phyloP scores from a whole-genome alignment of 2,888 invertebrate species.

The Philereme transversata region DNA sequence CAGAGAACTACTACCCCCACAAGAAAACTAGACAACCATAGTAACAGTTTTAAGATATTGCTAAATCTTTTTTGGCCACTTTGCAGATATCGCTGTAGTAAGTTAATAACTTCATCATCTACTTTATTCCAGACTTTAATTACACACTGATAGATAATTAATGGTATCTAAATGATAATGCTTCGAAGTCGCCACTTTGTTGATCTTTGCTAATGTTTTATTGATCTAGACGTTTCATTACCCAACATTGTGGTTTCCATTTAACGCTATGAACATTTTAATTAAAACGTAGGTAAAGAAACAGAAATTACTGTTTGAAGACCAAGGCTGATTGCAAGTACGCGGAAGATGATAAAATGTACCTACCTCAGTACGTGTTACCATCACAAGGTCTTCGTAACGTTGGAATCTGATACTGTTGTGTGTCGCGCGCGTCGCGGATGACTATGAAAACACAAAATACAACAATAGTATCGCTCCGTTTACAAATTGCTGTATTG shows the following conservation, averaged over 20 bases:
- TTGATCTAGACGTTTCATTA: conserved; percentile 38
- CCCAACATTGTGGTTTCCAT: conserved; percentile 18
- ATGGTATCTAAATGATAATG: conserved; percentile 14
- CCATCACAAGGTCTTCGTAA: conserved; percentile 44
- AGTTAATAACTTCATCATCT: neutral
- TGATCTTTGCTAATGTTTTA: conserved; percentile 41
- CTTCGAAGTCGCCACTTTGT: conserved; percentile 34
- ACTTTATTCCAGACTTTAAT: conserved; percentile 5
- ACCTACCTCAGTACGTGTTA: conserved; percentile 38
- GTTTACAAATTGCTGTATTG: neutral
- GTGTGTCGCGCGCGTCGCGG: no score
- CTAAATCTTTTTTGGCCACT: no score
- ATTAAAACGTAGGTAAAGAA: conserved; percentile 19
- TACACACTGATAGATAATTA: conserved; percentile 14
- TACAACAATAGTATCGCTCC: neutral
- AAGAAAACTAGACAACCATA: no score
- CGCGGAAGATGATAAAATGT: conserved; percentile 44
- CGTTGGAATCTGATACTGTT: conserved; percentile 34
- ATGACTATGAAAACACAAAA: neutral
- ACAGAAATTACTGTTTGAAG: conserved; percentile 21
- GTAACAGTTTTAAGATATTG: no score
- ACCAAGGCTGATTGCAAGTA: conserved; percentile 19
- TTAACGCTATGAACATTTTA: conserved; percentile 20
- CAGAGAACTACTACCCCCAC: no score
- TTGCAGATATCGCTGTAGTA: no score